These are phyloP conservation scores for Valencia hispanica DNA, from an alignment of 2,797 vertebrate genomes.

Conservation along the genomic window DNA sequence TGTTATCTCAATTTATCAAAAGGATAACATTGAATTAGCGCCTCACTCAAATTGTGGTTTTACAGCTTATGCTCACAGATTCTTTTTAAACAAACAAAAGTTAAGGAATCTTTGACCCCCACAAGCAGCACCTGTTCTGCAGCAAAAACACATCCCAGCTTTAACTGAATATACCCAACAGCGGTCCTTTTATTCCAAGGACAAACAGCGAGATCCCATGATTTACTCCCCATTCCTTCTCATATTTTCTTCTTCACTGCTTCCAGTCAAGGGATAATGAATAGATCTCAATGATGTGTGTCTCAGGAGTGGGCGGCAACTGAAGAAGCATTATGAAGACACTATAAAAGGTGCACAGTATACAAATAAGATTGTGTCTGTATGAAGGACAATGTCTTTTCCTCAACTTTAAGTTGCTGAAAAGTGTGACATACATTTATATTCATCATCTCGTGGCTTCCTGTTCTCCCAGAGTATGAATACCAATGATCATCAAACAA, in stretches of 20 bases:
- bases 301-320: background rate
- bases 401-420: background rate
- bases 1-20: background rate
- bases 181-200: constrained; percentile 36
- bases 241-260: constrained; percentile 44
- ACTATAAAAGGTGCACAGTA: constrained; percentile 52
- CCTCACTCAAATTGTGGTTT: background rate
- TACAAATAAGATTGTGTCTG: constrained; percentile 8
- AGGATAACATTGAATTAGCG: background rate
- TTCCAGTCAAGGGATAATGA: constrained; percentile 46
- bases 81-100: constrained; percentile 16
- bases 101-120: background rate
- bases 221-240: constrained; percentile 34
- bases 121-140: constrained; percentile 39
- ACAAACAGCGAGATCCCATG: constrained; percentile 56
- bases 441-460: background rate
- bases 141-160: constrained; percentile 39
- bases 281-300: background rate
- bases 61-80: constrained; percentile 22
- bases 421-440: background rate
- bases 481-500: background rate
- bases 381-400: background rate
- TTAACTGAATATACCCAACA: constrained; percentile 51
- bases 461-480: background rate
- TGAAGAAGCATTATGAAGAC: constrained; percentile 19